phyloP scores from a whole-genome alignment of 37 sponge, comb jelly and placozoan species.

The Tethya wilhelma region DNA sequence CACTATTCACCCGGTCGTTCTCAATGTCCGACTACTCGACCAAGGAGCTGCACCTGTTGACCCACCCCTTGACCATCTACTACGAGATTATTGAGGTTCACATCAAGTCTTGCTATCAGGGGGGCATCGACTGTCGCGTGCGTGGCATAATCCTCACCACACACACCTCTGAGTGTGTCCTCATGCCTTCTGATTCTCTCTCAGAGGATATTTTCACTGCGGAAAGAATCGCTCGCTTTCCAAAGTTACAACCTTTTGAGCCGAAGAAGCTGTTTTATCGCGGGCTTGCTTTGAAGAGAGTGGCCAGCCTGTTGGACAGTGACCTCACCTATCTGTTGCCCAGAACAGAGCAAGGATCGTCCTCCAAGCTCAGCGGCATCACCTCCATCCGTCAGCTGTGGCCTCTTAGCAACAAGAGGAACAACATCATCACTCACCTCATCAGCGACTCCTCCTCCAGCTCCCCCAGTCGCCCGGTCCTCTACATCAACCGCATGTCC shows the following conservation, averaged over 20 bases:
- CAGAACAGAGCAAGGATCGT: constrained; percentile 28
- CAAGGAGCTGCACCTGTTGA: constrained; percentile 62
- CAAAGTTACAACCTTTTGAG: constrained; percentile 69
- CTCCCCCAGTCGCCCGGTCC: constrained; percentile 44
- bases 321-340: constrained; percentile 78
- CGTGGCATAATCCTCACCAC: constrained; percentile 61
- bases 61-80: constrained; percentile 38
- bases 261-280: constrained; percentile 62
- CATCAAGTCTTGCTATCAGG: constrained; percentile 80
- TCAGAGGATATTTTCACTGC: constrained; percentile 50
- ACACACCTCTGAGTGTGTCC: constrained; percentile 1
- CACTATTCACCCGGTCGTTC: constrained; percentile 34
- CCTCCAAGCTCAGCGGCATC: constrained; percentile 17
- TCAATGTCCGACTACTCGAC: constrained; percentile 45
- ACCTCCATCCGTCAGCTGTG: constrained; percentile 72
- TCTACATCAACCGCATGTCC: constrained; percentile 80
- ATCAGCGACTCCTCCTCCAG: constrained; percentile 46
- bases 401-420: constrained; percentile 62
- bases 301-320: constrained; percentile 59
- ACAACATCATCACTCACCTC: constrained; percentile 63
- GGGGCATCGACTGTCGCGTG: constrained; percentile 77
- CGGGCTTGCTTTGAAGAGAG: constrained; percentile 54
- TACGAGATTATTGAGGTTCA: constrained; percentile 68
- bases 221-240: constrained; percentile 64
- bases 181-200: constrained; percentile 50